Evolutionary conservation across 2,888 invertebrate genomes (phyloP), one percentile per base, ranked within the genome.

Genomic region (Platypus cylindrus): DNA sequence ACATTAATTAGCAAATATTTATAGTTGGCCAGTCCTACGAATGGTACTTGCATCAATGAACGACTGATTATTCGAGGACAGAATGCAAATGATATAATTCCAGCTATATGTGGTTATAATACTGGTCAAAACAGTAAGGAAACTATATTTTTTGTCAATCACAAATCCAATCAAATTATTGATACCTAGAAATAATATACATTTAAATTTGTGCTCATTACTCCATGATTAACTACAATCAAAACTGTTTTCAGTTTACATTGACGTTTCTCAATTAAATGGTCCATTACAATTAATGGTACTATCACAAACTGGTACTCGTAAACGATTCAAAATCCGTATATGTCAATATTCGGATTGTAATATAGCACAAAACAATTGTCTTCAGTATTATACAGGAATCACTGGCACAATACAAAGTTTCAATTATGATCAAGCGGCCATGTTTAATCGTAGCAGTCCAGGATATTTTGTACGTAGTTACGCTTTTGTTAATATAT

Each of bases 91-190:
- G 73, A 68, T 40, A 56, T 69, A n/a, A 62, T 82, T 38, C 83
- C 83, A 0, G 66, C 71, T 3, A 58, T 84, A 14, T 84, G 84
- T 52, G 84, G 84, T 12, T 71, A 77, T 24, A 83, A 82, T 52
- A 73, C 77, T 1, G 82, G 79, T 9, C 79, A 80, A 54, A 81
- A 82, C 49, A 62, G 84, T 83, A 64, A 65, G n/a, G n/a, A n/a
- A n/a, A n/a, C n/a, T n/a, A n/a, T n/a, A n/a, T n/a, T n/a, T n/a
- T n/a, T n/a, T n/a, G n/a, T n/a, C n/a, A n/a, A n/a, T n/a, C n/a
- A n/a, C n/a, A n/a, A n/a, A n/a, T n/a, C n/a, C n/a, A n/a, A n/a
- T n/a, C n/a, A n/a, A n/a, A n/a, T n/a, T n/a, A n/a, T n/a, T n/a
- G n/a, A n/a, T n/a, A n/a, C n/a, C n/a, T n/a, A n/a, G n/a, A n/a